Percentiles rank a stretch among this genome's conserved stretches.
These are phyloP conservation scores for Acanthosepion lycidas DNA, from an alignment of 2,888 invertebrate genomes.

Conservation along the genomic window DNA sequence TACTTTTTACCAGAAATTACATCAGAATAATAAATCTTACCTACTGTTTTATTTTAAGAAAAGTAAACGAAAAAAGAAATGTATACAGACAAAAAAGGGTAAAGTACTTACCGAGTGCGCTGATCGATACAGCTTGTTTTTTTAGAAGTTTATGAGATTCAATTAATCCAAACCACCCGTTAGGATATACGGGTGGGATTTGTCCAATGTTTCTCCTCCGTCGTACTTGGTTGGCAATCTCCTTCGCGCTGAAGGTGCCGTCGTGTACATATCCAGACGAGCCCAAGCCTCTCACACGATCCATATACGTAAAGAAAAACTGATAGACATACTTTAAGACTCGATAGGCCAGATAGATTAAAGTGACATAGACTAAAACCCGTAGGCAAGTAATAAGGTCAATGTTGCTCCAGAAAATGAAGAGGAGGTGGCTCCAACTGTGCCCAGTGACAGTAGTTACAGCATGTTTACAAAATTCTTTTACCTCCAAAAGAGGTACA, in stretches of 20 bases:
- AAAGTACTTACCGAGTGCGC: conserved; percentile 80
- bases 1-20: too few relatives aligned
- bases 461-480: conserved; percentile 62
- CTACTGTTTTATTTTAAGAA: too few relatives aligned
- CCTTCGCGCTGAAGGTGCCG: conserved; percentile 63
- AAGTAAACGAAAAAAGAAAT: too few relatives aligned
- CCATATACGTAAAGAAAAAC: conserved; percentile 64
- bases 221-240: conserved; percentile 68
- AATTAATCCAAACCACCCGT: conserved; percentile 89
- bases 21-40: too few relatives aligned
- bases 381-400: not conserved
- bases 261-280: conserved; percentile 71
- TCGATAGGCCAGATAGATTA: not conserved
- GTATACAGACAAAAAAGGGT: not conserved
- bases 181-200: conserved; percentile 89
- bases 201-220: conserved; percentile 79
- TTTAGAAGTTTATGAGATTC: conserved; percentile 80
- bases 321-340: conserved; percentile 57
- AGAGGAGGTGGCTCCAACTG: conserved; percentile 46
- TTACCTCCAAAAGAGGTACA: conserved; percentile 62
- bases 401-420: not conserved
- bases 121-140: conserved; percentile 65
- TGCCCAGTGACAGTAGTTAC: conserved; percentile 52
- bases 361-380: not conserved
- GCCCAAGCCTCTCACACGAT: conserved; percentile 67